Evolutionary conservation across 1,140 invertebrate species (phyloP).

Genomic region (Centruroides vittatus): DNA sequence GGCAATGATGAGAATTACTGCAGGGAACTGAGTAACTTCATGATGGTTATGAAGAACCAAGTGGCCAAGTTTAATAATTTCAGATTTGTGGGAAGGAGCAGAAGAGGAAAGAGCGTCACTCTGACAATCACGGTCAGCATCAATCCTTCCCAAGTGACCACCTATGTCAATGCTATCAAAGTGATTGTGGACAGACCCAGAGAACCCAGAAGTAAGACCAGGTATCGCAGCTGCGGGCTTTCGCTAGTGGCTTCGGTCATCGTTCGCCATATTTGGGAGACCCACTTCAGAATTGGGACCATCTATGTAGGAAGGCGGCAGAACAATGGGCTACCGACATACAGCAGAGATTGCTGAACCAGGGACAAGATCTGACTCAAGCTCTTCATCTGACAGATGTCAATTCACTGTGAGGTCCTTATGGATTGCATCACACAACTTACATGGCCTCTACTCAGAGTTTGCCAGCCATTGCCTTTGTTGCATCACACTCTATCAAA

Average conservation of each 20-base stretch:
- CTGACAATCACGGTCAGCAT: constrained; percentile 88
- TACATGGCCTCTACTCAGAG: not conserved
- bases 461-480: not conserved
- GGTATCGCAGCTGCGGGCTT: constrained; percentile 28
- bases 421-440: not conserved
- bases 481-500: not conserved
- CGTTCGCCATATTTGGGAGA: constrained; percentile 15
- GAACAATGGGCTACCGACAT: constrained; percentile 14
- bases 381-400: not conserved
- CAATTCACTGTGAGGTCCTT: not conserved
- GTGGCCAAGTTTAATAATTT: constrained; percentile 95
- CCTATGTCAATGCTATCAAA: constrained; percentile 96
- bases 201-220: constrained; percentile 89
- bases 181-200: constrained; percentile 98
- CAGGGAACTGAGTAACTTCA: constrained; percentile 81
- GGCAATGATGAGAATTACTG: constrained; percentile 97
- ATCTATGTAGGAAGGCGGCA: constrained; percentile 14
- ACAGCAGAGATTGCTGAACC: constrained; percentile 7
- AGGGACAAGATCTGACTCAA: not conserved
- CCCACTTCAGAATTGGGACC: constrained; percentile 30
- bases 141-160: constrained; percentile 84
- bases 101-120: constrained; percentile 92
- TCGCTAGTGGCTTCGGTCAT: constrained; percentile 18
- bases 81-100: constrained; percentile 91
- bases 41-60: constrained; percentile 91